A percentile compares a stretch with the other conserved stretches of the same genome.
These are phyloP conservation scores for Coptodon rendalli DNA, from an alignment of 2,113 vertebrate genomes.

Conservation along the genomic window DNA sequence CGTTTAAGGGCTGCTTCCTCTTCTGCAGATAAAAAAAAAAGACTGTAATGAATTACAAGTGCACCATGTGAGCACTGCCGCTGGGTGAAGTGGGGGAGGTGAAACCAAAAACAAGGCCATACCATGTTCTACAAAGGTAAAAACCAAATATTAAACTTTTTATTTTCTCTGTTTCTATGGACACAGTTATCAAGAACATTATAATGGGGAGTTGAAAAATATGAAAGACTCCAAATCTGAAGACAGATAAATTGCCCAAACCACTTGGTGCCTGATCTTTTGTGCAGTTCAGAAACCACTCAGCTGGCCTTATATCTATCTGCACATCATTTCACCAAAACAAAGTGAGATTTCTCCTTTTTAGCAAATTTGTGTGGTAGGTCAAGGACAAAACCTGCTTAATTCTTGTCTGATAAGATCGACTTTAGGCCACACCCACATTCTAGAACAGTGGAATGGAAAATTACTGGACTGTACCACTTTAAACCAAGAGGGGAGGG, in stretches of 20 bases:
- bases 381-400: not conserved
- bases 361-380: not conserved
- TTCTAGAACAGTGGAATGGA: conserved; percentile 48
- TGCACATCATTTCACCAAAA: not conserved
- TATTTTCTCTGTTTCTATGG: not conserved
- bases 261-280: not conserved
- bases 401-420: not conserved
- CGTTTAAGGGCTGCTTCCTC: conserved; percentile 18
- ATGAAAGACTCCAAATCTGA: not conserved
- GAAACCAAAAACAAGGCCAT: conserved; percentile 18
- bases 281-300: not conserved
- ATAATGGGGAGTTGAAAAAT: not conserved
- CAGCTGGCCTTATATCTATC: not conserved
- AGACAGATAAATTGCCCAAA: not conserved
- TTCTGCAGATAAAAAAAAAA: not conserved
- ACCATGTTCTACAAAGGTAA: not conserved
- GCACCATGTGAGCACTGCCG: conserved; percentile 37
- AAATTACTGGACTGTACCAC: conserved; percentile 67
- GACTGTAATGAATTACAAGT: conserved; percentile 15
- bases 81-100: conserved; percentile 44
- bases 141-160: not conserved
- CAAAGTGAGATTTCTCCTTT: not conserved
- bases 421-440: conserved; percentile 61
- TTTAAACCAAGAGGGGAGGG: conserved; percentile 12
- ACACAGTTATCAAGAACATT: not conserved